Percentiles rank a stretch among this genome's conserved stretches.
phyloP scores from a whole-genome alignment of 2,888 invertebrate species.

The Stramonita haemastoma region DNA sequence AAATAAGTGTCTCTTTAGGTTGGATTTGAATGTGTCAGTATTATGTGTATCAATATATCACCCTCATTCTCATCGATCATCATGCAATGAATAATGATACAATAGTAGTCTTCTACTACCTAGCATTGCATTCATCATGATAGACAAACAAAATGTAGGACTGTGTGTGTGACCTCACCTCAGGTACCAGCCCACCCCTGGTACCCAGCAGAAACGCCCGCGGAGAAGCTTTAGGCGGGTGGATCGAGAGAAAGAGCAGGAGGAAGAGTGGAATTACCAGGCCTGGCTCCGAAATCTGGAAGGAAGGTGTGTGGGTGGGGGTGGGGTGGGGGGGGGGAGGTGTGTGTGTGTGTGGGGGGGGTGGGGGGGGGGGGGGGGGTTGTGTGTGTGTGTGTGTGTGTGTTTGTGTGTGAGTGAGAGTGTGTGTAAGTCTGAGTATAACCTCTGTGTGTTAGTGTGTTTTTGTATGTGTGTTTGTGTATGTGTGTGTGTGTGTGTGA shows the following conservation, averaged over 20 bases:
- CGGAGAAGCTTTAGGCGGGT: slow-evolving; percentile 17
- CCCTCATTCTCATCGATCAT: too few relatives aligned
- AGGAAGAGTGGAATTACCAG: slow-evolving; percentile 52
- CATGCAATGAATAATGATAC: too few relatives aligned
- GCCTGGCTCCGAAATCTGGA: slow-evolving; percentile 59
- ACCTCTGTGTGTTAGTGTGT: too few relatives aligned
- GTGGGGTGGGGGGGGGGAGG: background rate
- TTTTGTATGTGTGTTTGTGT: background rate
- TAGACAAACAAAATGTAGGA: too few relatives aligned
- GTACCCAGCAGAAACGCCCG: background rate
- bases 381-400: slow-evolving; percentile 17
- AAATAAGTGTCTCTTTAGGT: too few relatives aligned
- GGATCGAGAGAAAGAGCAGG: slow-evolving; percentile 45
- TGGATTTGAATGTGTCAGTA: too few relatives aligned
- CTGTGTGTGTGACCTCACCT: background rate
- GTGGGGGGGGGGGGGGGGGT: background rate
- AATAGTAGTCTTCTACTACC: too few relatives aligned
- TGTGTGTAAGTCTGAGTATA: background rate
- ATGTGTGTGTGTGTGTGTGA: background rate
- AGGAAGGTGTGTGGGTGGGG: slow-evolving; percentile 49
- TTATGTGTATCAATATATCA: too few relatives aligned
- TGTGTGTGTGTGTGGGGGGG: background rate
- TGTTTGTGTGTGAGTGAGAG: background rate
- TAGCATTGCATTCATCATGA: too few relatives aligned
- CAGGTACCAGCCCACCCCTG: slow-evolving; percentile 52